These are phyloP conservation scores for Echeneis naucrates DNA, from an alignment of 2,797 vertebrate genomes.

Conservation along the genomic window DNA sequence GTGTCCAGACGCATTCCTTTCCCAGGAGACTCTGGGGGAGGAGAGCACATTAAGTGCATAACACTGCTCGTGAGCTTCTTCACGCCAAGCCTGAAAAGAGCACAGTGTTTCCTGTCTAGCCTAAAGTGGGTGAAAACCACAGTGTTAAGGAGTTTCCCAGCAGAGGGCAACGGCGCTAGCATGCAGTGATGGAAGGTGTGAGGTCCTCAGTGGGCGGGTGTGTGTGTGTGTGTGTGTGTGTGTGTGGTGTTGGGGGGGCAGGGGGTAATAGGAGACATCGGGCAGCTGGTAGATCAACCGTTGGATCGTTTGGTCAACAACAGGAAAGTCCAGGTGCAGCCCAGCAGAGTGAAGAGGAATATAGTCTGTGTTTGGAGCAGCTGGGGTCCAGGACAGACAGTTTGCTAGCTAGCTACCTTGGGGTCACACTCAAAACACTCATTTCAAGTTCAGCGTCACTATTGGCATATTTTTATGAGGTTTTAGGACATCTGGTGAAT, in stretches of 20 bases:
- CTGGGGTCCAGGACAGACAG: conserved; percentile 55
- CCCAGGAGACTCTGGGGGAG: conserved; percentile 49
- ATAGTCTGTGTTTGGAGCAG: conserved; percentile 42
- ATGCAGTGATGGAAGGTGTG: conserved; percentile 30
- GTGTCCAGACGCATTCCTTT: conserved; percentile 68
- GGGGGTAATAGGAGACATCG: not conserved
- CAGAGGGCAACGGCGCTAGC: conserved; percentile 30
- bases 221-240: no score
- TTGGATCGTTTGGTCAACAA: conserved; percentile 55
- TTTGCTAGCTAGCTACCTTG: conserved; percentile 59
- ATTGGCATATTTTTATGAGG: conserved; percentile 72
- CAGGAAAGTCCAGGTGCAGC: conserved; percentile 50
- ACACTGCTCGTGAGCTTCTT: conserved; percentile 54
- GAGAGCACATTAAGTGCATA: conserved; percentile 42
- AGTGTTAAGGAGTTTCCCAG: conserved; percentile 56
- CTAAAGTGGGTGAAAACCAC: conserved; percentile 49
- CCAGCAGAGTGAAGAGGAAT: conserved; percentile 40
- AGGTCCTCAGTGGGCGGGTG: conserved; percentile 1
- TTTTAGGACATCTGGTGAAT: conserved; percentile 60
- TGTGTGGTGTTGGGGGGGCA: not conserved
- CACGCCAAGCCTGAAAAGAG: conserved; percentile 49
- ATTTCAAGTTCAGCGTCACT: conserved; percentile 70
- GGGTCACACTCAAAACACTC: conserved; percentile 66
- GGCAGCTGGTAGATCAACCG: conserved; percentile 47
- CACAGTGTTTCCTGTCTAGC: conserved; percentile 65